A percentile compares a stretch with the other conserved stretches of the same genome.
These are phyloP conservation scores for Pomacea canaliculata DNA, from an alignment of 2,888 invertebrate species.

Conservation along the genomic window DNA sequence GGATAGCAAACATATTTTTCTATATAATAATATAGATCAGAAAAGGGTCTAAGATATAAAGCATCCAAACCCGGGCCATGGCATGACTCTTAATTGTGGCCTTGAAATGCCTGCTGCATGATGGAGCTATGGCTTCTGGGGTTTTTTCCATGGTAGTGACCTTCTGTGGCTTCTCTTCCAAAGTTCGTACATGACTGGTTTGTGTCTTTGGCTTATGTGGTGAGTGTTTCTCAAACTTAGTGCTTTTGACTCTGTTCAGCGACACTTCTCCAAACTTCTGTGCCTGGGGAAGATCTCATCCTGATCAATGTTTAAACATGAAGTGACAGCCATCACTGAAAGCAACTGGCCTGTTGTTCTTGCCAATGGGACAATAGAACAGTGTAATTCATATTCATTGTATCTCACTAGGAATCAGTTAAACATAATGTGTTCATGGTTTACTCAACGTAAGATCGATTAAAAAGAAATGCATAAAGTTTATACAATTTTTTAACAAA, in stretches of 20 bases:
- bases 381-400: no score
- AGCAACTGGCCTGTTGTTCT: no score
- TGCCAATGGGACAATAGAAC: no score
- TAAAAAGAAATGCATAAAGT: no score
- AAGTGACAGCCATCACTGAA: no score
- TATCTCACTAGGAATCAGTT: no score
- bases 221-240: constrained; percentile 16
- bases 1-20: no score
- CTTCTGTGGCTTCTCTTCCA: not conserved
- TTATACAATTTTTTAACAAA: no score
- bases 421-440: no score
- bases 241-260: not conserved
- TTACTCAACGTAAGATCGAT: no score
- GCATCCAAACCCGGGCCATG: constrained; percentile 57
- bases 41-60: not conserved
- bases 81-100: constrained; percentile 53
- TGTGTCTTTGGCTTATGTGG: constrained; percentile 20
- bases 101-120: constrained; percentile 50
- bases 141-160: not conserved
- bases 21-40: no score
- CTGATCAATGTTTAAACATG: no score
- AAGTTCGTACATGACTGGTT: not conserved
- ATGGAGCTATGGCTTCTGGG: constrained; percentile 1
- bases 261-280: not conserved
- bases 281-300: not conserved